Conservation (phyloP, 2,113 vertebrate species). For the Galemys pyrenaicus region DNA sequence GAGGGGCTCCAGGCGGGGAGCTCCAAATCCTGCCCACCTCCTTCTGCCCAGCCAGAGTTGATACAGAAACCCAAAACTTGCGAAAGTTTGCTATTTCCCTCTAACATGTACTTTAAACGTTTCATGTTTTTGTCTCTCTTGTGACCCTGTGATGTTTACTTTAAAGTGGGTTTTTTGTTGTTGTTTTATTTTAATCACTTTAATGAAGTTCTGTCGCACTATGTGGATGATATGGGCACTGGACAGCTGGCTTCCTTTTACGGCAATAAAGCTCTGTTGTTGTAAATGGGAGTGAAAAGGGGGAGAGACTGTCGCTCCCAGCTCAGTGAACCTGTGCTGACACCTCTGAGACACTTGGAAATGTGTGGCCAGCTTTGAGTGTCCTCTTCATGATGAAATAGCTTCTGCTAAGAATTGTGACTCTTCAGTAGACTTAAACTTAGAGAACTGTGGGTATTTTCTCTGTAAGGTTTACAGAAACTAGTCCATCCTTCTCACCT, state of each 20-base stretch:
- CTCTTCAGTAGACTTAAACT: constrained; percentile 61
- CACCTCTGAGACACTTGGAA: constrained; percentile 59
- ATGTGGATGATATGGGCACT: constrained; percentile 47
- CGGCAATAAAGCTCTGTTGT: constrained; percentile 78
- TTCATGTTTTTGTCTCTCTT: constrained; percentile 35
- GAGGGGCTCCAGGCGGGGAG: background rate
- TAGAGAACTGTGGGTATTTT: constrained; percentile 69
- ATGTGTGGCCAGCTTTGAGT: constrained; percentile 59
- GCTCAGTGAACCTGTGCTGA: constrained; percentile 6
- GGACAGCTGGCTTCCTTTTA: constrained; percentile 70
- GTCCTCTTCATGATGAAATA: constrained; percentile 53
- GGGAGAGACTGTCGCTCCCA: background rate
- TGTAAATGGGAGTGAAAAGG: constrained; percentile 5
- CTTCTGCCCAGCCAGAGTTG: background rate
- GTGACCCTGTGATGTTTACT: constrained; percentile 66
- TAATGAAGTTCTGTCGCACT: constrained; percentile 66
- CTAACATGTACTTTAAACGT: constrained; percentile 51
- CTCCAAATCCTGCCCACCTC: background rate
- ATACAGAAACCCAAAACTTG: background rate
- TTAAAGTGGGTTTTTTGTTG: background rate
- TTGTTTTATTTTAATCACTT: constrained; percentile 67
- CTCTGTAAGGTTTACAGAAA: constrained; percentile 79
- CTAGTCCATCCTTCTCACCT: constrained; percentile 48
- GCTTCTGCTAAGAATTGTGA: constrained; percentile 31
- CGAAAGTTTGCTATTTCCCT: background rate